phyloP scores from a whole-genome alignment of 2,888 invertebrate genomes.

The Polydrusus cervinus region DNA sequence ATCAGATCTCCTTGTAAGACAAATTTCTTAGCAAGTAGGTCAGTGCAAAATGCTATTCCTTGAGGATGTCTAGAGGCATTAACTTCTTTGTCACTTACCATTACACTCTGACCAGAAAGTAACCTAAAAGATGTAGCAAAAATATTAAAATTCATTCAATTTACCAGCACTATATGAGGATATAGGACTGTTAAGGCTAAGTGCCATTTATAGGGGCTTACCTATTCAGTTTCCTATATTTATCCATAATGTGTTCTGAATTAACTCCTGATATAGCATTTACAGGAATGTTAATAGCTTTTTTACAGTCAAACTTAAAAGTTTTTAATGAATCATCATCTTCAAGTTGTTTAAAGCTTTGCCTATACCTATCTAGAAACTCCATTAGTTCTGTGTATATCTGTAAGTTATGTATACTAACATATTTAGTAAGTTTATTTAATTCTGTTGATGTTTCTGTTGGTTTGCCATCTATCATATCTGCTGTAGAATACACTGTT shows the following conservation, averaged over 20 bases:
- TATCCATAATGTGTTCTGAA: conserved; percentile 80
- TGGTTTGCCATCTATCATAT: conserved; percentile 58
- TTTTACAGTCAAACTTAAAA: conserved; percentile 88
- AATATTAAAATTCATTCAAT: background rate
- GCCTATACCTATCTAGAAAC: conserved; percentile 76
- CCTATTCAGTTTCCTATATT: conserved; percentile 81
- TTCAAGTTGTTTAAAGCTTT: conserved; percentile 76
- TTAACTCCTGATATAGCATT: conserved; percentile 89
- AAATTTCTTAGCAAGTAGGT: conserved; percentile 82
- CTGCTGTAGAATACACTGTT: conserved; percentile 35
- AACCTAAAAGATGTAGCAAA: conserved; percentile 70
- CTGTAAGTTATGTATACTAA: conserved; percentile 73
- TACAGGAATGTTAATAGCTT: conserved; percentile 89
- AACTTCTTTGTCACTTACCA: conserved; percentile 76
- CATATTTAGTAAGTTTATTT: conserved; percentile 67
- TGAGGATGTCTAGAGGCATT: conserved; percentile 83
- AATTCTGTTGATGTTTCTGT: conserved; percentile 51
- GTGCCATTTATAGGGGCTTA: too few species aligned
- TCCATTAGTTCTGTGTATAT: conserved; percentile 76
- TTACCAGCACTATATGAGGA: background rate
- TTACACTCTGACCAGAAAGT: conserved; percentile 80
- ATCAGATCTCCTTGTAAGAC: conserved; percentile 88
- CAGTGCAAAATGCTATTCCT: conserved; percentile 79
- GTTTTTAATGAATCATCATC: conserved; percentile 79
- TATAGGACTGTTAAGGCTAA: background rate